phyloP scores from a whole-genome alignment of 1,140 invertebrate genomes.

The Drosophila pectinifera region DNA sequence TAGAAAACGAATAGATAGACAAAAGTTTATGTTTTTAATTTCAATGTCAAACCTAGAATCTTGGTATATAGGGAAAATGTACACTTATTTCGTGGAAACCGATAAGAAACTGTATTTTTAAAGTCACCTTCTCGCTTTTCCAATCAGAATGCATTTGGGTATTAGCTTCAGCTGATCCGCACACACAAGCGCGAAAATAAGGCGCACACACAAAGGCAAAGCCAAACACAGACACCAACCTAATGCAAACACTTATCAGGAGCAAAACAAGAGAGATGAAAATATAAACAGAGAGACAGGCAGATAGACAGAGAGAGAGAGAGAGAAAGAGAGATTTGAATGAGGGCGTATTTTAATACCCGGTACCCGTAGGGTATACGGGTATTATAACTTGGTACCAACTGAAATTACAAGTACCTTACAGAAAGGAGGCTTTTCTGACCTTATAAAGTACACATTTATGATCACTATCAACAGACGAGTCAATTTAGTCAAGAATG shows the following conservation, averaged over 20 bases:
- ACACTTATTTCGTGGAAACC: not conserved
- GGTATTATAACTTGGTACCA: not conserved
- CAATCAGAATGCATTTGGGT: conserved; percentile 14
- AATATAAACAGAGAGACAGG: conserved; percentile 19
- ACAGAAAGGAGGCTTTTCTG: too few relatives aligned
- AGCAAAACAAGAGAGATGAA: conserved; percentile 18
- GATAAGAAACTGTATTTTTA: conserved; percentile 16
- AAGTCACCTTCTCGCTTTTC: conserved; percentile 9
- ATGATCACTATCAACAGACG: too few relatives aligned
- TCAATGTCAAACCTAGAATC: not conserved
- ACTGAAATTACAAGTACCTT: not conserved
- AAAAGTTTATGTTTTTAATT: not conserved
- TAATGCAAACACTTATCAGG: conserved; percentile 72
- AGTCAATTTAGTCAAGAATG: too few relatives aligned
- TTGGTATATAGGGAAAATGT: not conserved
- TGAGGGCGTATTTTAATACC: conserved; percentile 41
- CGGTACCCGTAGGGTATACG: not conserved
- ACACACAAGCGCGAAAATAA: conserved; percentile 15
- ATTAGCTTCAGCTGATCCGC: conserved; percentile 32
- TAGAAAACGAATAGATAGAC: not conserved
- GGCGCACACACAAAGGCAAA: conserved; percentile 20
- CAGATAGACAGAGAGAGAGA: not conserved
- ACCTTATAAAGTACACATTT: too few relatives aligned
- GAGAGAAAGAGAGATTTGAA: conserved; percentile 10
- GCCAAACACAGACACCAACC: conserved; percentile 17